Conservation (phyloP, 1,140 invertebrate species). For the Cydia fagiglandana region DNA sequence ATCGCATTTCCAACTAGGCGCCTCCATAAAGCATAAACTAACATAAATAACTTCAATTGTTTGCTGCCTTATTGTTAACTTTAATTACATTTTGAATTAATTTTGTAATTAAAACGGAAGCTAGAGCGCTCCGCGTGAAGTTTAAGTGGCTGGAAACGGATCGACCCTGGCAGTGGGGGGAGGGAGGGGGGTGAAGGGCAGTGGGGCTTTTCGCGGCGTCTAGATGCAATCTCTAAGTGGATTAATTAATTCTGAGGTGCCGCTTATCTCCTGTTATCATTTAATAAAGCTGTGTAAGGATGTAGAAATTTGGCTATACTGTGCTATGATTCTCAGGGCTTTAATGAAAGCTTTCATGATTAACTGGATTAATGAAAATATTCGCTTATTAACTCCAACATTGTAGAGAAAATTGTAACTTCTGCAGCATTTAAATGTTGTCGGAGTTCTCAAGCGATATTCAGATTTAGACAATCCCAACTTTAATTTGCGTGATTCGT, state of each 20-base stretch:
- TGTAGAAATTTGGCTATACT: slow-evolving; percentile 58
- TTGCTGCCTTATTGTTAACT: slow-evolving; percentile 79
- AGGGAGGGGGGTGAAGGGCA: slow-evolving; percentile 46
- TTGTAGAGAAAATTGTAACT: background rate
- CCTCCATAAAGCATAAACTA: slow-evolving; percentile 74
- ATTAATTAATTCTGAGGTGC: slow-evolving; percentile 79
- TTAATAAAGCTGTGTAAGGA: slow-evolving; percentile 73
- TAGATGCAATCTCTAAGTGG: slow-evolving; percentile 78
- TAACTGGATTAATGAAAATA: background rate
- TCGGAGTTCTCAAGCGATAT: too few species aligned
- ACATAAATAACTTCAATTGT: slow-evolving; percentile 80
- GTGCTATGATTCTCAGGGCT: slow-evolving; percentile 42
- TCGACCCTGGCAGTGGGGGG: slow-evolving; percentile 56
- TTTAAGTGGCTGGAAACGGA: slow-evolving; percentile 79
- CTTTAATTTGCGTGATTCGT: too few species aligned
- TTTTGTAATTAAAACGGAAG: slow-evolving; percentile 80
- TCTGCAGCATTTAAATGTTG: background rate
- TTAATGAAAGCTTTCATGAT: slow-evolving; percentile 20
- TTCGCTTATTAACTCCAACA: background rate
- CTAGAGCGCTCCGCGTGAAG: slow-evolving; percentile 76
- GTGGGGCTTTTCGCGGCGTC: slow-evolving; percentile 52
- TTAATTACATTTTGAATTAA: slow-evolving; percentile 80
- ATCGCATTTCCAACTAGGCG: slow-evolving; percentile 50
- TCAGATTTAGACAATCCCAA: too few species aligned
- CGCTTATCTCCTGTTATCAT: slow-evolving; percentile 77